These are phyloP conservation scores for Taenaris catops DNA, from an alignment of 2,888 invertebrate genomes.

Conservation along the genomic window DNA sequence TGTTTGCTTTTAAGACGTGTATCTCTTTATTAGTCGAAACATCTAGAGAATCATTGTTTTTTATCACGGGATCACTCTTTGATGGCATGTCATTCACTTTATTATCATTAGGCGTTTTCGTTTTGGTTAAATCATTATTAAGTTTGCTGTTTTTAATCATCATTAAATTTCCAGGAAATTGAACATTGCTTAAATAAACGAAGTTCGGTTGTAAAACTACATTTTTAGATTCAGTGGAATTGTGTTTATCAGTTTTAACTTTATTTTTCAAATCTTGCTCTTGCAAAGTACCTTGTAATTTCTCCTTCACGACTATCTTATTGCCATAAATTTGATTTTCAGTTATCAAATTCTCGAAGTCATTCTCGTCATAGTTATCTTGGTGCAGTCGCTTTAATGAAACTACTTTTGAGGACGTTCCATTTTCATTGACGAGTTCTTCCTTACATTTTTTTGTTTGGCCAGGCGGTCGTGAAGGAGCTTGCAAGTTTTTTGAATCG, in stretches of 20 bases:
- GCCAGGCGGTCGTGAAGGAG: constrained; percentile 68
- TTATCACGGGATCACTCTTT: constrained; percentile 32
- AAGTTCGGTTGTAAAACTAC: constrained; percentile 64
- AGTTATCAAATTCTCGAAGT: constrained; percentile 76
- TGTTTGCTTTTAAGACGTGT: constrained; percentile 50
- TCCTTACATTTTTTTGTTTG: constrained; percentile 65
- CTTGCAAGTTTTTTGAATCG: constrained; percentile 70
- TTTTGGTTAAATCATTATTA: constrained; percentile 37
- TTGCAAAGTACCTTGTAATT: constrained; percentile 59
- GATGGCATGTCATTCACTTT: constrained; percentile 31
- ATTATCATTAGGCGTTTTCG: constrained; percentile 43
- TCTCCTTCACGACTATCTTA: constrained; percentile 79
- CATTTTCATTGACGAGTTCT: constrained; percentile 46
- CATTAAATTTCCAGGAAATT: constrained; percentile 67
- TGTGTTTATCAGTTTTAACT: constrained; percentile 39
- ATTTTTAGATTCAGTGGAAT: constrained; percentile 48
- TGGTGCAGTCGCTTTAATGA: constrained; percentile 69
- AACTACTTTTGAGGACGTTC: constrained; percentile 62
- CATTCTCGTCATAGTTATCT: constrained; percentile 71
- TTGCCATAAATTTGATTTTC: constrained; percentile 78
- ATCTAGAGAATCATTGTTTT: constrained; percentile 32
- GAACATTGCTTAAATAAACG: constrained; percentile 66
- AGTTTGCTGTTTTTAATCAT: constrained; percentile 63
- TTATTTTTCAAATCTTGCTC: constrained; percentile 59
- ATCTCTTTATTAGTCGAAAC: constrained; percentile 42